phyloP scores from a whole-genome alignment of 2,113 vertebrate species.

The Brachyhypopomus occidentalis region DNA sequence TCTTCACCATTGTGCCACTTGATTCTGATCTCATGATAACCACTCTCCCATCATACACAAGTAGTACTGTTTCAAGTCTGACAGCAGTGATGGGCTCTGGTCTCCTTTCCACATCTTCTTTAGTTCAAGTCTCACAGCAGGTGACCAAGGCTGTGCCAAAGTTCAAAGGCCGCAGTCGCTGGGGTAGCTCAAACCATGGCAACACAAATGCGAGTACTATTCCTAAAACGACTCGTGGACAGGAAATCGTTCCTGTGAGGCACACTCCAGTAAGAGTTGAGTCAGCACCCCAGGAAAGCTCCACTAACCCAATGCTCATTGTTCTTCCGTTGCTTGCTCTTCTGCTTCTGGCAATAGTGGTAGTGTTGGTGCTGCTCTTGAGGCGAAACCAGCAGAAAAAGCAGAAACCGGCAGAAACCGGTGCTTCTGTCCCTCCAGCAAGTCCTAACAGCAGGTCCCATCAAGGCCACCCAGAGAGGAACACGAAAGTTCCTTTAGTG shows the following conservation, averaged over 20 bases:
- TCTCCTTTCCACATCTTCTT: conserved; percentile 50
- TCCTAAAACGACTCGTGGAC: conserved; percentile 58
- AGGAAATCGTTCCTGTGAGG: conserved; percentile 61
- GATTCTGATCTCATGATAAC: conserved; percentile 64
- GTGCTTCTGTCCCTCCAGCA: conserved; percentile 47
- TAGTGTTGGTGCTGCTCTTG: conserved; percentile 71
- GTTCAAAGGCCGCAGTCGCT: conserved; percentile 69
- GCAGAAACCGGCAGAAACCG: conserved; percentile 61
- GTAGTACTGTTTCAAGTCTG: conserved; percentile 39
- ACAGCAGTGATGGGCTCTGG: conserved; percentile 51
- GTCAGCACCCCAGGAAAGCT: conserved; percentile 67
- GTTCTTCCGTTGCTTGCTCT: conserved; percentile 76
- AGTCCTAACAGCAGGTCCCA: conserved; percentile 50
- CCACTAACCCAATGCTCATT: conserved; percentile 71
- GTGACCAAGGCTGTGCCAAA: conserved; percentile 67
- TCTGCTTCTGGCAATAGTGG: conserved; percentile 74
- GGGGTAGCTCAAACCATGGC: conserved; percentile 68
- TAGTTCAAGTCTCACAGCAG: conserved; percentile 53
- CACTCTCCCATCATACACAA: conserved; percentile 60
- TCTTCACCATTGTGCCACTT: conserved; percentile 78
- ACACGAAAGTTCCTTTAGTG: conserved; percentile 75
- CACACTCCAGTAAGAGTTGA: conserved; percentile 66
- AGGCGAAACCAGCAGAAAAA: conserved; percentile 75
- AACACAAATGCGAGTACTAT: conserved; percentile 60
- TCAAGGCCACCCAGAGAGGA: conserved; percentile 68